Percentiles rank a stretch among this genome's conserved stretches.
Evolutionary conservation across 2,888 invertebrate species (phyloP).

Genomic region (Agrochola circellaris): DNA sequence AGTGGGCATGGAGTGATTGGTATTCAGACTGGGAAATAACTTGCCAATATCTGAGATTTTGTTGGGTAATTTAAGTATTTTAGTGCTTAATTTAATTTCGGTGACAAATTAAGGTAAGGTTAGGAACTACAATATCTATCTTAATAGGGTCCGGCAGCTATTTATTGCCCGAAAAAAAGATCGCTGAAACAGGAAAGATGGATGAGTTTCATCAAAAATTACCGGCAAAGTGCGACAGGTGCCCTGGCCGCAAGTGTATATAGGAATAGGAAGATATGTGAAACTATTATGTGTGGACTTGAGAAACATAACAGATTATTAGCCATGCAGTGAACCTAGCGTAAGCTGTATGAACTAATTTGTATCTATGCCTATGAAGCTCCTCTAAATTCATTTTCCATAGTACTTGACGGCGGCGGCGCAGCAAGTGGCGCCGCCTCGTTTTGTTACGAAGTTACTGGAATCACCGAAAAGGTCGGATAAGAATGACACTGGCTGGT

Average conservation of each 20-base stretch:
- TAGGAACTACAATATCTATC: not conserved
- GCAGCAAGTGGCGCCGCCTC: too few species aligned
- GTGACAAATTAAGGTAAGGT: not conserved
- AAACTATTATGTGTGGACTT: not conserved
- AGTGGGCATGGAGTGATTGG: constrained; percentile 57
- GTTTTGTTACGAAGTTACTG: too few species aligned
- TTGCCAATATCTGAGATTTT: constrained; percentile 21
- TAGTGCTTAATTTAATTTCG: not conserved
- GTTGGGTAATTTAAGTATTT: constrained; percentile 24
- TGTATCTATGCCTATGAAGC: not conserved
- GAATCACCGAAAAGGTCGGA: too few species aligned
- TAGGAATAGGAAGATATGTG: too few species aligned
- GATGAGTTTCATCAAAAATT: not conserved
- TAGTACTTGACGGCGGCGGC: too few species aligned
- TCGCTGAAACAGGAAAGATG: not conserved
- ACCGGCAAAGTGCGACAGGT: not conserved
- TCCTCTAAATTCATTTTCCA: not conserved
- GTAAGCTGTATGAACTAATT: not conserved
- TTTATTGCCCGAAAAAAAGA: too few species aligned
- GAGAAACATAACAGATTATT: not conserved
- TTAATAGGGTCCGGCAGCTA: too few species aligned
- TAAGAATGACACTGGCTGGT: too few species aligned
- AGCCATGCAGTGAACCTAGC: not conserved
- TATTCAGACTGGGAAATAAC: constrained; percentile 38
- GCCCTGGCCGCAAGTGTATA: not conserved